Evolutionary conservation across 2,888 invertebrate species (phyloP).

Genomic region (Camponotus fellah): DNA sequence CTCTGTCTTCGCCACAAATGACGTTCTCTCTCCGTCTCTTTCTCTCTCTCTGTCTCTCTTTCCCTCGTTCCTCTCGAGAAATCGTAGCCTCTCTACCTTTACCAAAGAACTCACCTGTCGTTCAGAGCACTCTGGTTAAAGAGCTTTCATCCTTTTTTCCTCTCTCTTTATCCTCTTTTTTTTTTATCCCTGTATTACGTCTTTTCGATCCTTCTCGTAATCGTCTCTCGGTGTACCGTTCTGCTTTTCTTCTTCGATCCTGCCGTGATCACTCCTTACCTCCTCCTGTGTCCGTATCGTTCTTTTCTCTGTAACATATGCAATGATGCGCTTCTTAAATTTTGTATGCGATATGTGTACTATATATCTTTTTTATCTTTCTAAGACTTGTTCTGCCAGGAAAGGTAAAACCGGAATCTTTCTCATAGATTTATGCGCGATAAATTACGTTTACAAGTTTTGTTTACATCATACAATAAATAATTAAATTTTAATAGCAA

Average conservation of each 20-base stretch:
- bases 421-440: neutral
- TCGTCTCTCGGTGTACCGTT: constrained; percentile 10
- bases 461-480: neutral
- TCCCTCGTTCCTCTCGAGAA: neutral
- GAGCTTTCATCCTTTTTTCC: constrained; percentile 47
- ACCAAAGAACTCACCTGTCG: constrained; percentile 47
- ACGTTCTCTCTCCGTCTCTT: neutral
- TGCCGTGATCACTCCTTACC: constrained; percentile 26
- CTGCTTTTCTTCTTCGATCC: constrained; percentile 15
- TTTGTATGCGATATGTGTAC: neutral
- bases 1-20: neutral
- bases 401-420: neutral
- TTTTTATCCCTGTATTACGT: constrained; percentile 23
- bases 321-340: constrained; percentile 21
- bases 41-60: neutral
- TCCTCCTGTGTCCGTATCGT: constrained; percentile 32
- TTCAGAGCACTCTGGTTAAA: constrained; percentile 44
- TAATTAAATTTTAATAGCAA: neutral
- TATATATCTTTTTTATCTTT: neutral
- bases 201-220: constrained; percentile 51
- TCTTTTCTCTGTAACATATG: neutral
- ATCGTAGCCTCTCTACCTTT: constrained; percentile 20
- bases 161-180: neutral
- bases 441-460: neutral
- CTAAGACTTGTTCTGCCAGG: no score